Evolutionary conservation across 2,888 invertebrate genomes (phyloP), one percentile per base, ranked within the genome.

Genomic region (Orthosia cruda): DNA sequence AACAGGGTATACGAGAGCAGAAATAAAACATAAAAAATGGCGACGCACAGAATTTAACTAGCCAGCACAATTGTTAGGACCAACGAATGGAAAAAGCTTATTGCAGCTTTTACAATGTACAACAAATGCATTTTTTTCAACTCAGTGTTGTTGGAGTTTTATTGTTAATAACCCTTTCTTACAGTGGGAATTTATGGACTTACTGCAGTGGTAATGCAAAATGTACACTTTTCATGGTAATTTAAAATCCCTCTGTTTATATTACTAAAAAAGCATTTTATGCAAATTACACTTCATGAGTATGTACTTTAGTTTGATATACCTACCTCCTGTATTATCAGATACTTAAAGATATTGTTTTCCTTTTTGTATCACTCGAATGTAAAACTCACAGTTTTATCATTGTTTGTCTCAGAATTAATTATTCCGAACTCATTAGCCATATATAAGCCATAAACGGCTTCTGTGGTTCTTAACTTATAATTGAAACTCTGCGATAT

Each of bases 81-180:
- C 52, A 64, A 66, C 54, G 58, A 57, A 81, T 61, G 80, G 63
- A 70, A 83, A 83, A 65, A 77, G 72, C 77, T 72, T 81, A 77
- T 77, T 61, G 63, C 54, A 16, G 78, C 49, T 57, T 47, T 72
- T 57, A 66, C 49, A 84, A 71, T 59, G 71, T 57, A 80, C 40
- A 50, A 70, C 18, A 65, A 80, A 81, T 55, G 62, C 58, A 69
- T 32, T 69, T 71, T 74, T 72, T 45, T 12, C 32, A 55, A 69
- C 55, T 70, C 58, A 66, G 16, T 52, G 1, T 55, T 62, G 20
- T 18, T 63, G 18, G 50, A 52, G 45, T 69, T 78, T 72, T 62
- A 52, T 49, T 50, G 54, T 68, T 83, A 72, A 58, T 65, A 68
- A 64, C 54, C 26, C 13, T 55, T 77, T 71, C n/a, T 59, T 62